Evolutionary conservation across 2,113 vertebrate genomes (phyloP).

Genomic region (Camelus dromedarius): DNA sequence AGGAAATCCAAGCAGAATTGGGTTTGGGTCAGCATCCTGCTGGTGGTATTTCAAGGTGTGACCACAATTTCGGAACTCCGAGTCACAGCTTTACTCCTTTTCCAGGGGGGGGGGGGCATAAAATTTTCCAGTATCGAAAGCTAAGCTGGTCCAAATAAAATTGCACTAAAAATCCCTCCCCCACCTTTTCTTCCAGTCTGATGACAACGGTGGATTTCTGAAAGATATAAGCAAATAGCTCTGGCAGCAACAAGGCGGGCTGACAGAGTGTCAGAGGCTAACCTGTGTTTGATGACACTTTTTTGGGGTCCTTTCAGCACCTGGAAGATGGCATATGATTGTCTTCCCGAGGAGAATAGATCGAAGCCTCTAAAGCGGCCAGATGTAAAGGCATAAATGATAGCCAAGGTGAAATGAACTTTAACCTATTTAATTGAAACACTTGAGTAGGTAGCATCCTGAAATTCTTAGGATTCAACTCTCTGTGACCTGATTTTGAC

Average conservation of each 20-base stretch:
- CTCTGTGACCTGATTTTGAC: neutral
- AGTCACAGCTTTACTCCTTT: neutral
- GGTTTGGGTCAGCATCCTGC: neutral
- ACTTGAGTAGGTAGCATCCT: neutral
- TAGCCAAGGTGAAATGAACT: neutral
- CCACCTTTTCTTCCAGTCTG: neutral
- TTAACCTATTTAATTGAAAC: neutral
- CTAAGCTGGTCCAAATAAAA: neutral
- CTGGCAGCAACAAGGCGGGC: too few species aligned
- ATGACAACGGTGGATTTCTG: neutral
- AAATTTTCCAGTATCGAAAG: neutral
- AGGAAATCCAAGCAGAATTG: slow-evolving; percentile 44
- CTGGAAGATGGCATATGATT: neutral
- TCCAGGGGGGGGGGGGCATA: neutral
- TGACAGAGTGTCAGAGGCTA: neutral
- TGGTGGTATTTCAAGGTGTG: neutral
- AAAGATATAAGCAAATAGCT: neutral
- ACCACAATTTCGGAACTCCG: neutral
- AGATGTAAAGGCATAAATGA: neutral
- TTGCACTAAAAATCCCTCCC: neutral
- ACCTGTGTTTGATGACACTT: neutral
- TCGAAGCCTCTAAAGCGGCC: neutral
- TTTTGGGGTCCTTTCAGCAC: neutral
- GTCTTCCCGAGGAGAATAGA: neutral
- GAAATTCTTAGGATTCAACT: slow-evolving; percentile 7